Base-by-base conservation (phyloP, 2,888 invertebrate species). In the Agrochola macilenta region DNA sequence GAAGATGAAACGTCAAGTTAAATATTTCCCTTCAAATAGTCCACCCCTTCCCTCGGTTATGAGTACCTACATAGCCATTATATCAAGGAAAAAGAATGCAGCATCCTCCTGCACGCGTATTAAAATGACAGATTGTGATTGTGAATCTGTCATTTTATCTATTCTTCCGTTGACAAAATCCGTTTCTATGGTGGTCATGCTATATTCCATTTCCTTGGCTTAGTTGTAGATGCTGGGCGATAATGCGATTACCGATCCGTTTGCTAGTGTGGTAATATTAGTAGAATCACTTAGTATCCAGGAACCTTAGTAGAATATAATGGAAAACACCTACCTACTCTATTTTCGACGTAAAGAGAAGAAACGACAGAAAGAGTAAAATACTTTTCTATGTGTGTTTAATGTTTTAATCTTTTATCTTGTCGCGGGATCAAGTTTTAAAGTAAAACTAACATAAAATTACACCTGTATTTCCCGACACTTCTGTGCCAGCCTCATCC, bases 21-120 rank as follows among this genome's bases (percentile, higher is more conserved):
- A 30, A 35, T 46, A 78, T 78, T 54, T 46, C 26, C 76, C 14
- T 49, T 76, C 0, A 26, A 74, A 52, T 17, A 74, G 9, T 26
- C 3, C 17, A 49, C 49, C 1, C 23, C 12, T 35, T 49, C 66
- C 12, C 20, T 78, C 17, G 12, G 26, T 46, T 76, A 11, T 30
- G 35, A 49, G 75, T 26, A 26, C 23, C 23, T 23, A 26, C n/a
- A n/a, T n/a, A 30, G 26, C 11, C 9, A 49, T 49, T 60, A 49
- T 26, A 8, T 26, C 26, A 49, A 52, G 30, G 76, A 60, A 39
- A 76, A 61, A 39, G 39, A 2, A 61, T 17, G 12, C n/a, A 20
- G 14, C 11, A n/a, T 14, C 14, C n/a, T 54, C 23, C 12, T 30
- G 3, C 35, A 30, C 30, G 30, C 30, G 30, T 30, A 30, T 1